These are phyloP conservation scores for Ormyrus pomaceus DNA, from an alignment of 2,888 invertebrate species.

Conservation along the genomic window DNA sequence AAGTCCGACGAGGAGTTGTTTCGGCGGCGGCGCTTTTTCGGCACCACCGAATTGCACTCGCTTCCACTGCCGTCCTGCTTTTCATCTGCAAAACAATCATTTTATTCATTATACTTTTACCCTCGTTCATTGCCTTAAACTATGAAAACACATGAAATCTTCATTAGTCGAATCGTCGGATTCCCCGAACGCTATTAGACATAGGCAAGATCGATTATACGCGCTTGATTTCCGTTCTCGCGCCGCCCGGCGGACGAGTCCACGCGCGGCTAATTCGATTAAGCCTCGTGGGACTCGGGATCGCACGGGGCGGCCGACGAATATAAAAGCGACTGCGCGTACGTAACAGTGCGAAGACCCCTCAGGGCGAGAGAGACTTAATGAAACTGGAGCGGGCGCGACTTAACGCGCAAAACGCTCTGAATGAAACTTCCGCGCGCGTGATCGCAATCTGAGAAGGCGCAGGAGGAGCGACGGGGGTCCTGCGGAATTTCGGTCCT, in stretches of 20 bases:
- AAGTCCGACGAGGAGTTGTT: constrained; percentile 65
- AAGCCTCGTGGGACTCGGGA: constrained; percentile 18
- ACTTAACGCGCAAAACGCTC: constrained; percentile 39
- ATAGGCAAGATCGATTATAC: constrained; percentile 10
- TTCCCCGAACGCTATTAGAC: neutral
- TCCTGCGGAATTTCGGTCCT: no score
- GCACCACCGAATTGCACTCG: constrained; percentile 76
- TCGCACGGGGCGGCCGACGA: neutral
- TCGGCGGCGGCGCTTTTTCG: constrained; percentile 73
- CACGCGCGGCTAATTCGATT: constrained; percentile 36
- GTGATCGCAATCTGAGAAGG: constrained; percentile 1
- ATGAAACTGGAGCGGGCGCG: constrained; percentile 40
- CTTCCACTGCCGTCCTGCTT: constrained; percentile 74
- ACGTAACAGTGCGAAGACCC: neutral
- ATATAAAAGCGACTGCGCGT: neutral
- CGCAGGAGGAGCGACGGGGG: no score
- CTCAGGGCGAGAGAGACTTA: constrained; percentile 6
- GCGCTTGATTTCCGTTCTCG: constrained; percentile 22
- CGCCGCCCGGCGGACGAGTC: constrained; percentile 9
- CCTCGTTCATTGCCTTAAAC: no score
- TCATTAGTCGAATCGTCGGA: neutral
- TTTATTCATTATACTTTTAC: no score
- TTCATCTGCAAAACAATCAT: constrained; percentile 61
- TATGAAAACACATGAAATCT: neutral
- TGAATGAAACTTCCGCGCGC: constrained; percentile 23